A percentile compares a stretch with the other conserved stretches of the same genome.
Conservation (phyloP, 2,113 vertebrate genomes). For the Pachyramphus minor region DNA sequence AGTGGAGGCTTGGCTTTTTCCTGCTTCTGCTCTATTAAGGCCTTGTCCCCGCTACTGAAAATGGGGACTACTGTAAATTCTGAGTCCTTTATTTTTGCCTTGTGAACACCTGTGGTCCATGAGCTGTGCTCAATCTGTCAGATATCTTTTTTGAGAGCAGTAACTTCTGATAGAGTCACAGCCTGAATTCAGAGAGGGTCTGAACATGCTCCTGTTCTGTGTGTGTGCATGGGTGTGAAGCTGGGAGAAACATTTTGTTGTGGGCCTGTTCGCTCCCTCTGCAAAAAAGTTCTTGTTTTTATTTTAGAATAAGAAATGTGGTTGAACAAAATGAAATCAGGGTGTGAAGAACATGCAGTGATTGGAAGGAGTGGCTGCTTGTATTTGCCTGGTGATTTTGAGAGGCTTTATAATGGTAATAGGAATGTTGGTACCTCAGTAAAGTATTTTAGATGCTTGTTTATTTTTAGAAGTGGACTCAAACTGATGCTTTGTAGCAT, state of each 20-base stretch:
- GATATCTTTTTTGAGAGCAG: background rate
- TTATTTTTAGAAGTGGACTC: background rate
- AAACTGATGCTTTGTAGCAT: background rate
- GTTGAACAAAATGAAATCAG: background rate
- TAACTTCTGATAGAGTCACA: background rate
- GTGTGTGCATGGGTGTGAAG: fast-evolving
- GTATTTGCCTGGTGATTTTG: background rate
- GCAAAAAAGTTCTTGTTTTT: background rate
- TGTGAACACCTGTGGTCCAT: background rate
- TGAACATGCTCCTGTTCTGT: background rate
- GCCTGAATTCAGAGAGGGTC: background rate
- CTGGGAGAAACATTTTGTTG: background rate
- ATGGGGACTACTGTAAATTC: background rate
- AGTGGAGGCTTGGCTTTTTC: background rate
- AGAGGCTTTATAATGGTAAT: background rate
- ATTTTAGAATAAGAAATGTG: background rate
- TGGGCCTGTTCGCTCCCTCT: background rate
- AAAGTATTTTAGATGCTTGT: background rate
- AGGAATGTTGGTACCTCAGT: background rate
- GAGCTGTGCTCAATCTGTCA: background rate
- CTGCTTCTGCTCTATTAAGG: background rate
- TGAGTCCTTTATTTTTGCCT: background rate
- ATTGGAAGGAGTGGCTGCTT: background rate
- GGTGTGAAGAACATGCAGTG: background rate
- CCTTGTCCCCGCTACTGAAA: background rate